phyloP scores from a whole-genome alignment of 2,797 vertebrate genomes.

The Pseudochirops cupreus region DNA sequence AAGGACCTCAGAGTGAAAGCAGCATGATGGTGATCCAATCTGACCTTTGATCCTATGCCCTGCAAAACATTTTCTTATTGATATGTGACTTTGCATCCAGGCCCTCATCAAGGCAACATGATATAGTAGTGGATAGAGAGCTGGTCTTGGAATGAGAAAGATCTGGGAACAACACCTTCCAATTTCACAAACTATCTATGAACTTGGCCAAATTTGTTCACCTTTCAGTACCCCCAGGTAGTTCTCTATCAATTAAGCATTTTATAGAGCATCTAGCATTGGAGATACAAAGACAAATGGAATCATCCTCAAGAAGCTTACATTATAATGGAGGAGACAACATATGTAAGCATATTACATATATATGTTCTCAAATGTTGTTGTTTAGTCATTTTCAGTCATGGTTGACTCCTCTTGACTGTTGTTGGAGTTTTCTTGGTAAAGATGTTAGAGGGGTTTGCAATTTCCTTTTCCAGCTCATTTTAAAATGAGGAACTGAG shows the following conservation, averaged over 20 bases:
- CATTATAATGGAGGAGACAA: background rate
- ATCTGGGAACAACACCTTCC: background rate
- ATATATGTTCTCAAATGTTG: background rate
- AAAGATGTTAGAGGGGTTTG: background rate
- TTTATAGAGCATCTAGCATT: background rate
- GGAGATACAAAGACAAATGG: background rate
- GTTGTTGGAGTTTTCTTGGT: background rate
- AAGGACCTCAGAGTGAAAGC: background rate
- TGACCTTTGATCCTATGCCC: background rate
- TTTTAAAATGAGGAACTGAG: background rate
- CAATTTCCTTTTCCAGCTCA: background rate
- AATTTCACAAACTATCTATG: background rate
- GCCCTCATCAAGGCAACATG: background rate
- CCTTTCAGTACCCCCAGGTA: background rate
- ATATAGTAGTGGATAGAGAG: background rate
- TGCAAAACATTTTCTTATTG: background rate
- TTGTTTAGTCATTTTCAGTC: background rate
- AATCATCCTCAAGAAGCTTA: background rate
- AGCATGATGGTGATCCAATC: background rate
- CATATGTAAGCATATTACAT: background rate
- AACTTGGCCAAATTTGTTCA: background rate
- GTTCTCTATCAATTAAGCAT: background rate
- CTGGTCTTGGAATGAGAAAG: background rate
- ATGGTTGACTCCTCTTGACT: background rate
- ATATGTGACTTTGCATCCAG: background rate